Conservation (phyloP, 2,113 vertebrate species). For the Prunella fulvescens region DNA sequence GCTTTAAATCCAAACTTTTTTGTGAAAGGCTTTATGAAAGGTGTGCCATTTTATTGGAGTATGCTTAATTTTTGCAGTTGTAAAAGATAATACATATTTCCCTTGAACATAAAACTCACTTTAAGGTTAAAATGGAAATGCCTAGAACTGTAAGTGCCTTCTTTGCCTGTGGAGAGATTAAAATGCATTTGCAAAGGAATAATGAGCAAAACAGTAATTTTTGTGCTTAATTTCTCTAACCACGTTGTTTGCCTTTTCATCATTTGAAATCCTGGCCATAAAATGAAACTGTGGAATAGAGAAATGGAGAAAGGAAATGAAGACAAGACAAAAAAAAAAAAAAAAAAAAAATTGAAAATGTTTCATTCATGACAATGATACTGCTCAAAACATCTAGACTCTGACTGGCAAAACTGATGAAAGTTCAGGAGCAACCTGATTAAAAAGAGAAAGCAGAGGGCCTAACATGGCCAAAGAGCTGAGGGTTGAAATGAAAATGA, state of each 20-base stretch:
- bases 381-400: background rate
- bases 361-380: background rate
- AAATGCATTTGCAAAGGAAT: background rate
- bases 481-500: background rate
- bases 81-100: background rate
- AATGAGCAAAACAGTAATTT: background rate
- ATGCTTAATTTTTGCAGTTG: background rate
- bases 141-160: background rate
- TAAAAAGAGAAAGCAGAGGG: background rate
- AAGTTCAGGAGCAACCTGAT: background rate
- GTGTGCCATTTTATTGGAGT: background rate
- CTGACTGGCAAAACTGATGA: background rate
- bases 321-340: background rate
- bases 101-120: background rate
- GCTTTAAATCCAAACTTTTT: background rate
- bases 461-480: background rate
- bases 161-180: background rate
- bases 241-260: background rate
- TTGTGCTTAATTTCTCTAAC: background rate
- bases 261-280: background rate
- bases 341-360: background rate
- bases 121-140: background rate
- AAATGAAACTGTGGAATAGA: background rate
- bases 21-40: background rate
- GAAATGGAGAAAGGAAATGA: background rate